These are phyloP conservation scores for Dimorphilus gyrociliatus DNA, from an alignment of 2,888 invertebrate species.

Conservation along the genomic window DNA sequence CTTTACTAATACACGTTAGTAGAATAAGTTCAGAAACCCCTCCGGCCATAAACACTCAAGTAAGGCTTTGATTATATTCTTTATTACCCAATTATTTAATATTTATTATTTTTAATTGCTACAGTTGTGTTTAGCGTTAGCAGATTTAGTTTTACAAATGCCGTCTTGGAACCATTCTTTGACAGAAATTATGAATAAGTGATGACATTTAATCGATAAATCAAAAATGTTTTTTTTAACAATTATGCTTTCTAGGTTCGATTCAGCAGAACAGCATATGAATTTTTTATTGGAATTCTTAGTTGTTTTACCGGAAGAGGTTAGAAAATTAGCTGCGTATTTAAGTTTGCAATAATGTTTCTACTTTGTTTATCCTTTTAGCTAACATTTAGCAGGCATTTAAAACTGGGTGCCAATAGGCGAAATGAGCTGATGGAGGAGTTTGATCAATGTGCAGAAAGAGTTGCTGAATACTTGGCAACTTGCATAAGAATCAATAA, in stretches of 20 bases:
- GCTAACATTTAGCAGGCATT: slow-evolving; percentile 36
- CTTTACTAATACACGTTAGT: slow-evolving; percentile 57
- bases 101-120: slow-evolving; percentile 10
- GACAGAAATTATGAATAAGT: slow-evolving; percentile 61
- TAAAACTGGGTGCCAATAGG: slow-evolving; percentile 68
- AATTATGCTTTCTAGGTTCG: neutral
- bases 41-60: slow-evolving; percentile 10
- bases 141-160: slow-evolving; percentile 85
- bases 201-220: slow-evolving; percentile 2
- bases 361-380: slow-evolving; percentile 4
- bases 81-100: neutral
- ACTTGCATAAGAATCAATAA: no score
- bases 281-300: slow-evolving; percentile 78
- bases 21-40: slow-evolving; percentile 11
- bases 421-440: slow-evolving; percentile 66
- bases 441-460: slow-evolving; percentile 57
- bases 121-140: slow-evolving; percentile 69
- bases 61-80: slow-evolving; percentile 3
- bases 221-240: neutral
- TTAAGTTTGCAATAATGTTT: no score
- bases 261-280: slow-evolving; percentile 39
- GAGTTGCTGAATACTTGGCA: no score
- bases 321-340: no score
- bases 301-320: slow-evolving; percentile 87
- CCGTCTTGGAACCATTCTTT: slow-evolving; percentile 76